phyloP scores from a whole-genome alignment of 2,797 vertebrate species.

The Perodicticus potto region DNA sequence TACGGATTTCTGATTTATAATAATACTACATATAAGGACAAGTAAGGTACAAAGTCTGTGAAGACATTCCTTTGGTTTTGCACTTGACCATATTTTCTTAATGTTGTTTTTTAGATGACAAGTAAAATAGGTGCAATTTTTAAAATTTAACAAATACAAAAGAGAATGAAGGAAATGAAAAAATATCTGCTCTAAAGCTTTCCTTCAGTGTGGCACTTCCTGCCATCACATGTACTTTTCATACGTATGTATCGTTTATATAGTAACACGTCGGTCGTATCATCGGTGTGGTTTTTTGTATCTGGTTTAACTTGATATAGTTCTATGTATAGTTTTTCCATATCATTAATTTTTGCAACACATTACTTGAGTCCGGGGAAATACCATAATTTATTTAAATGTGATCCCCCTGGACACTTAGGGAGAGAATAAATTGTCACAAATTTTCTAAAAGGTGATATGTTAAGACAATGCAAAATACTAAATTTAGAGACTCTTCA shows the following conservation, averaged over 20 bases:
- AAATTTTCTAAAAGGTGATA: background rate
- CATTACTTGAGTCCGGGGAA: constrained; percentile 22
- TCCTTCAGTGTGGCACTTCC: background rate
- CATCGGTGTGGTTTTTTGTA: background rate
- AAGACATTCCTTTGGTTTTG: constrained; percentile 3
- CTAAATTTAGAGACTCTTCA: constrained; percentile 32
- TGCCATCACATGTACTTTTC: background rate
- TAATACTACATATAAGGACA: background rate
- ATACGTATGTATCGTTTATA: background rate
- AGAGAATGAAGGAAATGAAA: background rate
- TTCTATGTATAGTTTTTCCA: background rate
- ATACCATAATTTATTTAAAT: constrained; percentile 53
- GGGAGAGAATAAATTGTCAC: background rate
- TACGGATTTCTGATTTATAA: background rate
- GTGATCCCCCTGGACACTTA: background rate
- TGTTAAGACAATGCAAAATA: constrained; percentile 46
- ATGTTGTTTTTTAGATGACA: constrained; percentile 40
- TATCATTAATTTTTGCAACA: constrained; percentile 22
- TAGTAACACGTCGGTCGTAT: background rate
- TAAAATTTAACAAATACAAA: background rate
- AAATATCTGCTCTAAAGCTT: background rate
- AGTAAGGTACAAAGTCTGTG: background rate
- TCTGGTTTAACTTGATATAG: constrained; percentile 39
- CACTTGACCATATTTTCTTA: constrained; percentile 44
- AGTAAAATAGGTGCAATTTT: constrained; percentile 1